Evolutionary conservation across 64 coral and sea anemone species (phyloP).

Genomic region (Anthopleura sola): DNA sequence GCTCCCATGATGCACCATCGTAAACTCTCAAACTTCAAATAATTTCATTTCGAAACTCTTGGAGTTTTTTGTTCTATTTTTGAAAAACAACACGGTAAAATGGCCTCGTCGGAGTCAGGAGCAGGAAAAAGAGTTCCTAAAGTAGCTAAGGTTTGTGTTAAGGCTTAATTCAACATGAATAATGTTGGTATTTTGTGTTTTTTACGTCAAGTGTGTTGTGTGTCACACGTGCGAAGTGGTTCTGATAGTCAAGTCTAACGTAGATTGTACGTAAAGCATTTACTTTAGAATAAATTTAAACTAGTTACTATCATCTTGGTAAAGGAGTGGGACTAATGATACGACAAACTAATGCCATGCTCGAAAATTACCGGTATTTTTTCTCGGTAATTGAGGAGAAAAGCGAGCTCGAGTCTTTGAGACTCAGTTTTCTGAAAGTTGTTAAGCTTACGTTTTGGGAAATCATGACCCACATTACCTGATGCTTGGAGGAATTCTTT

Average conservation of each 20-base stretch:
- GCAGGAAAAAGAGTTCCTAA: conserved; percentile 44
- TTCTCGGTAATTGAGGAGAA: no score
- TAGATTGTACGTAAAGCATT: not conserved
- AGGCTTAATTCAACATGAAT: not conserved
- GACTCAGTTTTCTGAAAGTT: no score
- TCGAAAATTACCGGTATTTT: no score
- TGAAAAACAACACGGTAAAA: not conserved
- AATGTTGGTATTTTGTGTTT: not conserved
- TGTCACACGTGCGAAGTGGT: not conserved
- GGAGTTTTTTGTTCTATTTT: not conserved
- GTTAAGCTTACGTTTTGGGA: no score
- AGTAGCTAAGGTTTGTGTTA: conserved; percentile 61
- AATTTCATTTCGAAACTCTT: not conserved
- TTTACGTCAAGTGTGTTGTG: not conserved
- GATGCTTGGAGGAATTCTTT: no score
- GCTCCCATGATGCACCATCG: not conserved
- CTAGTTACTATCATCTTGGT: not conserved
- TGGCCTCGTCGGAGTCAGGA: conserved; percentile 51
- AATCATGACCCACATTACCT: no score
- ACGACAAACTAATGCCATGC: no score
- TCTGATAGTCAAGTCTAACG: not conserved
- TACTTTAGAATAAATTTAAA: no score
- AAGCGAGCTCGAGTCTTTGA: no score
- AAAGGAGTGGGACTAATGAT: not conserved
- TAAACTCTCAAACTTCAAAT: not conserved